Evolutionary conservation across 2,888 invertebrate species (phyloP).

Genomic region (Linnaemya vulpina): DNA sequence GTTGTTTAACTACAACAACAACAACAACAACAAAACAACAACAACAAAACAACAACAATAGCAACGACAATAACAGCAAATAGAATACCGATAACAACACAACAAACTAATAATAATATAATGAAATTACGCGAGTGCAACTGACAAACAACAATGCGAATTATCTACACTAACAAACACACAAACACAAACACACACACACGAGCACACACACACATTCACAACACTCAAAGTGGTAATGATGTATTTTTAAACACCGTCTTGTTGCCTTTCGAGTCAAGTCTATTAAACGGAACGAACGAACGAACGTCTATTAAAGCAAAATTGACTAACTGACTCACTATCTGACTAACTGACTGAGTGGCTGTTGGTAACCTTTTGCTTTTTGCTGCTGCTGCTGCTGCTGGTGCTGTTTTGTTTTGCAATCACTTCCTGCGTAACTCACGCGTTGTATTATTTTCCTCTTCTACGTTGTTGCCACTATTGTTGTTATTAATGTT

Average conservation of each 20-base stretch:
- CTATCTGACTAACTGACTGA: background rate
- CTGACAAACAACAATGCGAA: conserved; percentile 62
- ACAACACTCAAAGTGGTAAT: conserved; percentile 64
- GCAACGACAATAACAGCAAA: conserved; percentile 73
- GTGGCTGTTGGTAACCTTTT: conserved; percentile 55
- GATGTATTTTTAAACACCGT: conserved; percentile 64
- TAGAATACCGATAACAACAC: conserved; percentile 48
- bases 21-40: conserved; percentile 75
- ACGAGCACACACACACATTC: conserved; percentile 15
- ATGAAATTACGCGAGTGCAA: conserved; percentile 46
- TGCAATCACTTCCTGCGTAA: conserved; percentile 73
- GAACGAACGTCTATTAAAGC: background rate
- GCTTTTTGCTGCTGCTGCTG: no score
- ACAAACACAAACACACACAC: conserved; percentile 28
- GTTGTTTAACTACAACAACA: conserved; percentile 63
- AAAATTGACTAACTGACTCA: background rate
- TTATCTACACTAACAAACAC: conserved; percentile 42
- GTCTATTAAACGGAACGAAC: conserved; percentile 53
- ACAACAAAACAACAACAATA: conserved; percentile 75
- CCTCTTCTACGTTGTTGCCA: conserved; percentile 58
- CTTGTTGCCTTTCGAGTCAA: conserved; percentile 45
- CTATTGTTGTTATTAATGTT: conserved; percentile 71
- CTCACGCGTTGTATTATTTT: conserved; percentile 63
- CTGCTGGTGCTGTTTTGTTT: conserved; percentile 45
- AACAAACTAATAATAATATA: conserved; percentile 50